Evolutionary conservation across 2,113 vertebrate genomes (phyloP).

Genomic region (Chrysemys picta): DNA sequence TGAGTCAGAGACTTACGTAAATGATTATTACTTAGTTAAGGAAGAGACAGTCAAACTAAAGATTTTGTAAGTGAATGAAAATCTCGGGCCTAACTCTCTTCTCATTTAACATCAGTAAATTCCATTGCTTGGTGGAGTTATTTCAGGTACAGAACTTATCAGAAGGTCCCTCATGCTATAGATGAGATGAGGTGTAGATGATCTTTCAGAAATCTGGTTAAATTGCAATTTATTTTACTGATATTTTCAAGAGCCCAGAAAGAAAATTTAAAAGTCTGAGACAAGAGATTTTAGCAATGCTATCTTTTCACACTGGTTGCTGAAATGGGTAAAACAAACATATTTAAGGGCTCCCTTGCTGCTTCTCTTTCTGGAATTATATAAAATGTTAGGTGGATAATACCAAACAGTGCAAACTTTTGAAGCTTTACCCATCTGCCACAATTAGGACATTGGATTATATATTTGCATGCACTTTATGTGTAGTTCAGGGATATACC

Average conservation of each 20-base stretch:
- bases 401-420: not conserved
- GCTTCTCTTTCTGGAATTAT: not conserved
- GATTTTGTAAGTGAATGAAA: not conserved
- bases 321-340: too few relatives aligned
- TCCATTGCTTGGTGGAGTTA: not conserved
- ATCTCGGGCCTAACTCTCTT: not conserved
- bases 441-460: not conserved
- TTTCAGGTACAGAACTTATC: not conserved
- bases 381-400: not conserved
- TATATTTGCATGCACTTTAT: not conserved
- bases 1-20: not conserved
- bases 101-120: not conserved
- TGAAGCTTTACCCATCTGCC: not conserved
- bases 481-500: not conserved
- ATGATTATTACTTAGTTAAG: not conserved
- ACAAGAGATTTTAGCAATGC: too few relatives aligned
- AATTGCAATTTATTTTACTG: too few relatives aligned
- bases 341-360: not conserved
- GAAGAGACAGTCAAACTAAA: conserved; percentile 14
- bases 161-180: too few relatives aligned
- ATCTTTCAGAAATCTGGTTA: too few relatives aligned
- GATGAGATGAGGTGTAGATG: too few relatives aligned
- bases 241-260: too few relatives aligned
- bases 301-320: too few relatives aligned
- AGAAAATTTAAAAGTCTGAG: too few relatives aligned